phyloP scores from a whole-genome alignment of 2,797 vertebrate species.

The Neostethus bicornis region DNA sequence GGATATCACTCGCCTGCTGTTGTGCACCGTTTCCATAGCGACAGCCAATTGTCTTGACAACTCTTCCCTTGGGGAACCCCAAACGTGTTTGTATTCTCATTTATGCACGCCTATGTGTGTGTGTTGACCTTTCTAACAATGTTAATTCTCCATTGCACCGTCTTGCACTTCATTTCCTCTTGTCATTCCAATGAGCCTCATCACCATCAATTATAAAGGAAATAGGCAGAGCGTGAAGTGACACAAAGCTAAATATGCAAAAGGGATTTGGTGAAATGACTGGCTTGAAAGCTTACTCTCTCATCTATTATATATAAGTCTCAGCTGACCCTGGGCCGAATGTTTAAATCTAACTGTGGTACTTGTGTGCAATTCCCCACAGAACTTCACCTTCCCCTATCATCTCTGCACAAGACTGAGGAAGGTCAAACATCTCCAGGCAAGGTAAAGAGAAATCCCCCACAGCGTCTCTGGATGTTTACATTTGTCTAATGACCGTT shows the following conservation, averaged over 20 bases:
- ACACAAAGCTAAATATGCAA: slow-evolving; percentile 9
- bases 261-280: slow-evolving; percentile 12
- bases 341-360: slow-evolving; percentile 18
- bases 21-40: slow-evolving; percentile 71
- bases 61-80: slow-evolving; percentile 63
- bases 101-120: slow-evolving; percentile 12
- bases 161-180: slow-evolving; percentile 37
- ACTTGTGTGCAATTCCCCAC: slow-evolving; percentile 40
- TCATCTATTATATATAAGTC: slow-evolving; percentile 35
- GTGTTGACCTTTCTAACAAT: slow-evolving; percentile 50
- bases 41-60: slow-evolving; percentile 71
- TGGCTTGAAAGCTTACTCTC: neutral
- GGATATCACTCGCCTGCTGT: slow-evolving; percentile 54
- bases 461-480: no score
- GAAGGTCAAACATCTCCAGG: slow-evolving; percentile 63
- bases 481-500: no score
- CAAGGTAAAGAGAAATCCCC: slow-evolving; percentile 61
- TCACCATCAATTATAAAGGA: slow-evolving; percentile 44
- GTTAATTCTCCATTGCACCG: slow-evolving; percentile 25
- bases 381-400: slow-evolving; percentile 76
- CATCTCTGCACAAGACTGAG: slow-evolving; percentile 63
- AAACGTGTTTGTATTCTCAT: slow-evolving; percentile 14
- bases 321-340: slow-evolving; percentile 31
- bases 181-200: slow-evolving; percentile 42
- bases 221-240: slow-evolving; percentile 14